Evolutionary conservation across 2,113 vertebrate genomes (phyloP).

Genomic region (Mus musculus): DNA sequence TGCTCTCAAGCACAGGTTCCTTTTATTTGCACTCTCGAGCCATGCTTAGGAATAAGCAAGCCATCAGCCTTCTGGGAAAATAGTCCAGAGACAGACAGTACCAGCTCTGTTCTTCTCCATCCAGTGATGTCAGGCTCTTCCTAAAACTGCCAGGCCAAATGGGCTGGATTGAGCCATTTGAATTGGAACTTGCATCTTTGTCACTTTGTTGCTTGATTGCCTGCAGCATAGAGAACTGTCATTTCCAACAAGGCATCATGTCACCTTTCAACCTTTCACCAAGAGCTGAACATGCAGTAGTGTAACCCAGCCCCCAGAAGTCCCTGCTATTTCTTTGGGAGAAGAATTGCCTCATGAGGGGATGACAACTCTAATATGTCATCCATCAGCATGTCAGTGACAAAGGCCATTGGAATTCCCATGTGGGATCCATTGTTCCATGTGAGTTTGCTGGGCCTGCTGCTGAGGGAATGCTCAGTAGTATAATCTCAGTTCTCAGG

Average conservation of each 20-base stretch:
- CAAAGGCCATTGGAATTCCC: neutral
- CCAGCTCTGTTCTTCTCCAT: neutral
- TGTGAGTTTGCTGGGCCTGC: neutral
- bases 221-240: neutral
- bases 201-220: neutral
- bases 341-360: neutral
- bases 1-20: neutral
- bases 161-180: neutral
- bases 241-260: neutral
- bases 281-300: neutral
- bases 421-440: neutral
- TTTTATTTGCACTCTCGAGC: neutral
- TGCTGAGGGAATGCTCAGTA: neutral
- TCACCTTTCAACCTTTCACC: neutral
- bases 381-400: neutral
- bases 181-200: neutral
- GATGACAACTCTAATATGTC: neutral
- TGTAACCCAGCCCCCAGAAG: neutral
- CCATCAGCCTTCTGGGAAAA: neutral
- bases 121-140: neutral
- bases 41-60: neutral
- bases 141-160: neutral
- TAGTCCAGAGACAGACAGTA: neutral
- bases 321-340: neutral
- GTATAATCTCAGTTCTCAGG: neutral